Evolutionary conservation across 2,113 vertebrate species (phyloP).

Genomic region (Electrona antarctica): DNA sequence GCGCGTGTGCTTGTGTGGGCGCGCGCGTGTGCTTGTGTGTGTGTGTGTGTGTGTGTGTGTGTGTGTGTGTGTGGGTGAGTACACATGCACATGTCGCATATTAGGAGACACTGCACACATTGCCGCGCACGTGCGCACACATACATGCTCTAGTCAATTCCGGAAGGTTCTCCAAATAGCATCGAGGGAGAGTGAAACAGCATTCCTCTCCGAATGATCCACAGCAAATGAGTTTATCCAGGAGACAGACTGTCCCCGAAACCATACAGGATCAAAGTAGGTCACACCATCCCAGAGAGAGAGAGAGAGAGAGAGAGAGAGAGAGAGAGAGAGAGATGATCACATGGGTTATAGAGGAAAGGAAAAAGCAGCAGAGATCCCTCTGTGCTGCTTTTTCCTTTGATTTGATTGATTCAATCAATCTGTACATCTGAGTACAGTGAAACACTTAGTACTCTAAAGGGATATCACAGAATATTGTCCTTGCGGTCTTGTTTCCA

Average conservation of each 20-base stretch:
- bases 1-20: too few species aligned
- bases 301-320: neutral
- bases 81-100: too few species aligned
- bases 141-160: conserved; percentile 12
- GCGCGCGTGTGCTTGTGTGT: neutral
- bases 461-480: too few species aligned
- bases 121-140: neutral
- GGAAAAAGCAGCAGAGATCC: neutral
- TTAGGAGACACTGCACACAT: too few species aligned
- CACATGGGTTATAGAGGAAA: neutral
- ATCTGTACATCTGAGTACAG: too few species aligned
- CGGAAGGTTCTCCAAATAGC: conserved; percentile 45
- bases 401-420: too few species aligned
- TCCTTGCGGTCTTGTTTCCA: too few species aligned
- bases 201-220: conserved; percentile 69
- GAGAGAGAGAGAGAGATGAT: neutral
- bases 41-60: neutral
- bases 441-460: too few species aligned
- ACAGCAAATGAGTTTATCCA: conserved; percentile 69
- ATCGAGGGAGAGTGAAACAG: conserved; percentile 15
- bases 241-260: conserved; percentile 53
- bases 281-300: conserved; percentile 37
- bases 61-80: too few species aligned
- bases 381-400: too few species aligned
- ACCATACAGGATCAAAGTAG: conserved; percentile 69